A percentile compares a stretch with the other conserved stretches of the same genome.
Conservation (phyloP, 2,797 vertebrate genomes). For the Aratinga solstitialis region DNA sequence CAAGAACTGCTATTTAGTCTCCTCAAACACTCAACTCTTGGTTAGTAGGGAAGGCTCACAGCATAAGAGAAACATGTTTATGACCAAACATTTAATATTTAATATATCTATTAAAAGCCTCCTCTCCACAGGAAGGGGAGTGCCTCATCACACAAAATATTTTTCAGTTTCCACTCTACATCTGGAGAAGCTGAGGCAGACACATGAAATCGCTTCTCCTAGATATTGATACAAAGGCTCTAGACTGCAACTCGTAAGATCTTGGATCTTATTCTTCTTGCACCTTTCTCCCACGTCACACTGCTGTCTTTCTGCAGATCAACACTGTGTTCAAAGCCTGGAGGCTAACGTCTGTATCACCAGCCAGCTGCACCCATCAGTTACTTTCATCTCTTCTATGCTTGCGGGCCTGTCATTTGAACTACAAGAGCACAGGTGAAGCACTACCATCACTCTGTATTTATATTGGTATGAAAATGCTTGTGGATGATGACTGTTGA, state of each 20-base stretch:
- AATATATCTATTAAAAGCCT: not conserved
- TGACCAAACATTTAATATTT: not conserved
- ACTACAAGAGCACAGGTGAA: rapidly evolving
- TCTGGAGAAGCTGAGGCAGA: not conserved
- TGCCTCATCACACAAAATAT: not conserved
- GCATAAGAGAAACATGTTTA: not conserved
- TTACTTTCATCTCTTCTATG: not conserved
- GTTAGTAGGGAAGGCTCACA: not conserved
- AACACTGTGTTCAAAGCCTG: not conserved
- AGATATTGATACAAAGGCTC: not conserved
- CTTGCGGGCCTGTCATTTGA: not conserved
- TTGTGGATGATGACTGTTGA: not conserved
- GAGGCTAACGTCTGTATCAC: not conserved
- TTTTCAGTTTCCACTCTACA: not conserved
- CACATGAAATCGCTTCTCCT: not conserved
- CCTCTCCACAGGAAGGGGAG: not conserved
- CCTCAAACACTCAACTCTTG: not conserved
- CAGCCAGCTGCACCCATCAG: not conserved
- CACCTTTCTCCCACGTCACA: not conserved
- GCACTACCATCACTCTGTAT: not conserved
- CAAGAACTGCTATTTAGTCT: not conserved
- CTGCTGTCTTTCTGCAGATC: not conserved
- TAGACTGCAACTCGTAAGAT: not conserved
- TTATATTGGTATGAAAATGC: not conserved
- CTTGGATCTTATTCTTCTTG: not conserved